These are phyloP conservation scores for Dicrurus megarhynchus DNA, from an alignment of 2,113 vertebrate genomes.

Conservation along the genomic window DNA sequence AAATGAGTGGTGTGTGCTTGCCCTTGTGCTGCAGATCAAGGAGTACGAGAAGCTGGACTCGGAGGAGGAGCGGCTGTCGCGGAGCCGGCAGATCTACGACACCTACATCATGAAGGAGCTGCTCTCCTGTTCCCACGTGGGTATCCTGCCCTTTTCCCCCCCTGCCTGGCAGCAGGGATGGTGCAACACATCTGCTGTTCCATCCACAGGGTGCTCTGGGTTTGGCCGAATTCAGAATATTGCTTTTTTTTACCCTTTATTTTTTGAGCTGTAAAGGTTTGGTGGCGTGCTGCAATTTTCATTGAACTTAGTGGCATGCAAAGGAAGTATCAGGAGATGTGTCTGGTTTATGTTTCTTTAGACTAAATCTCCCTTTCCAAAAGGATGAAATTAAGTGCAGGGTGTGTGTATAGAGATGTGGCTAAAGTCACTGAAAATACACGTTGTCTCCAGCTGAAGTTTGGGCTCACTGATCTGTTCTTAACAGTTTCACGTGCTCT, in stretches of 20 bases:
- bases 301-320: rapidly evolving
- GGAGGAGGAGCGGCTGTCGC: constrained; percentile 85
- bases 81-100: constrained; percentile 94
- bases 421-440: neutral
- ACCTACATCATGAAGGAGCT: constrained; percentile 97
- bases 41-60: constrained; percentile 96
- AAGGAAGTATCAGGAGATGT: neutral
- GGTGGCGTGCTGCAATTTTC: neutral
- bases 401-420: neutral
- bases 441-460: neutral
- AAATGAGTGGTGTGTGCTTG: neutral
- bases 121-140: constrained; percentile 93
- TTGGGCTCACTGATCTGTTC: neutral
- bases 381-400: neutral
- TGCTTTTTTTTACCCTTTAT: neutral
- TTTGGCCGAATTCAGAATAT: neutral
- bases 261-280: too few relatives aligned
- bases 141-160: neutral
- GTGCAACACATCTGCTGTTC: neutral
- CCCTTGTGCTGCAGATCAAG: constrained; percentile 76
- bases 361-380: neutral
- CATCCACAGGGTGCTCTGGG: neutral
- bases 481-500: neutral
- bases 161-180: neutral
- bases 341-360: neutral